phyloP scores from a whole-genome alignment of 1,140 invertebrate genomes.

The Bemisia tabaci region DNA sequence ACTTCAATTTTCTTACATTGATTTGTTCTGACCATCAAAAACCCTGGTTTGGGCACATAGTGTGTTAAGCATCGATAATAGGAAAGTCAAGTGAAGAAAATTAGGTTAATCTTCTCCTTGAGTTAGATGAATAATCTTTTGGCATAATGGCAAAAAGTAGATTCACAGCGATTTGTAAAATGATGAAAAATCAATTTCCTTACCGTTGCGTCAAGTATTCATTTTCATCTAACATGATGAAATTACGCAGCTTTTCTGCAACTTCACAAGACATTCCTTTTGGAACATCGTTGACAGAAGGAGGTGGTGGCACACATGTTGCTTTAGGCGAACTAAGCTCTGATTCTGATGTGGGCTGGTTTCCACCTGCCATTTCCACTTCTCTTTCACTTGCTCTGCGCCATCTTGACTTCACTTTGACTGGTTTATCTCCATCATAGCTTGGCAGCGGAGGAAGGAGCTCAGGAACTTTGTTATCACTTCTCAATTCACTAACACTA shows the following conservation, averaged over 20 bases:
- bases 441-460: neutral
- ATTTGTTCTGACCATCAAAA: too few relatives aligned
- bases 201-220: neutral
- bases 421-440: conserved; percentile 39
- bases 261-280: neutral
- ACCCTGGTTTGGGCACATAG: too few relatives aligned
- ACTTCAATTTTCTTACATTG: too few relatives aligned
- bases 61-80: too few relatives aligned
- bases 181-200: neutral
- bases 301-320: neutral
- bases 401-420: conserved; percentile 79
- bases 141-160: too few relatives aligned
- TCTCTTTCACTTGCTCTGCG: conserved; percentile 70
- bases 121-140: too few relatives aligned
- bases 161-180: too few relatives aligned
- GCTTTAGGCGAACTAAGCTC: neutral
- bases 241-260: conserved; percentile 2
- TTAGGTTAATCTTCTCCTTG: too few relatives aligned
- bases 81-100: too few relatives aligned
- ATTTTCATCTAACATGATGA: neutral
- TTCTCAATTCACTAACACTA: neutral
- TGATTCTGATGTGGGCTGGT: neutral
- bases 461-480: neutral
- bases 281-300: neutral
- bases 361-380: conserved; percentile 49